A percentile compares a stretch with the other conserved stretches of the same genome.
Conservation (phyloP, 2,113 vertebrate species). For the Apeltes quadracus region DNA sequence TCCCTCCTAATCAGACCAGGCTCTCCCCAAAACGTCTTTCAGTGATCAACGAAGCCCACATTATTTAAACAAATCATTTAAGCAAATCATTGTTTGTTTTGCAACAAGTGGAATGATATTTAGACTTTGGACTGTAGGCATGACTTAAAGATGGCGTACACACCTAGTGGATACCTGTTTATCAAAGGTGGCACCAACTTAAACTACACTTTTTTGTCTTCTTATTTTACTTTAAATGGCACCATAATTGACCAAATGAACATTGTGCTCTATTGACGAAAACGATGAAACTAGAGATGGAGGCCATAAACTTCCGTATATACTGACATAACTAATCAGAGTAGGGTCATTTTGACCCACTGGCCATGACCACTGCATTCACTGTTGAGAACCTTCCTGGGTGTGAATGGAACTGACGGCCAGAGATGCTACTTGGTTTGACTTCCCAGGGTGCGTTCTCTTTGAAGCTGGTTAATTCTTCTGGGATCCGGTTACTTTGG, state of each 20-base stretch:
- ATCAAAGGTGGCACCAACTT: neutral
- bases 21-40: too few species aligned
- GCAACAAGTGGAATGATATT: too few species aligned
- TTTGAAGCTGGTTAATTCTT: neutral
- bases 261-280: neutral
- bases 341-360: too few species aligned
- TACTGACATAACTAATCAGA: neutral
- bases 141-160: neutral
- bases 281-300: neutral
- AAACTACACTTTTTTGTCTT: neutral
- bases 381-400: neutral
- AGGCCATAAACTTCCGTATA: neutral
- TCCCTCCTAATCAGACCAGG: too few species aligned
- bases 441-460: neutral
- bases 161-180: too few species aligned
- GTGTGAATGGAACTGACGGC: neutral
- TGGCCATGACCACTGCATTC: too few species aligned
- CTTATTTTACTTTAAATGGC: neutral
- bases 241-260: neutral
- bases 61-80: too few species aligned
- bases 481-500: neutral
- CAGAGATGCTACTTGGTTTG: neutral
- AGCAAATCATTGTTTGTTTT: too few species aligned
- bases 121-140: too few species aligned
- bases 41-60: too few species aligned